phyloP scores from a whole-genome alignment of 92 coral and sea anemone genomes.

The Epizoanthus rinbou region DNA sequence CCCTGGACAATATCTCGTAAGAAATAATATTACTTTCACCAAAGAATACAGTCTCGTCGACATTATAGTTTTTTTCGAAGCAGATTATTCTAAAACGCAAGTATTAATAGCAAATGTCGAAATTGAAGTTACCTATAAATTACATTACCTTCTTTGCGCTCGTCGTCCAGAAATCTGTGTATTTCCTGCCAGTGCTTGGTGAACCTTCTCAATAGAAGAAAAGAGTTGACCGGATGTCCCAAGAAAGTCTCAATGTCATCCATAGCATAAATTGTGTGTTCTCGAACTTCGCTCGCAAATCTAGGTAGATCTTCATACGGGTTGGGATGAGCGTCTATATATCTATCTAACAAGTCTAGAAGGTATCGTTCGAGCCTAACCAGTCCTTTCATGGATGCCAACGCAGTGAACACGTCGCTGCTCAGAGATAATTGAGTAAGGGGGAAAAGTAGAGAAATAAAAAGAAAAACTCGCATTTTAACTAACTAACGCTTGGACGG shows the following conservation, averaged over 20 bases:
- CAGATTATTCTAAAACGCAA: too few relatives aligned
- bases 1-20: too few relatives aligned
- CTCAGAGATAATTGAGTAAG: constrained; percentile 9
- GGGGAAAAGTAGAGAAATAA: constrained; percentile 3
- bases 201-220: constrained; percentile 77
- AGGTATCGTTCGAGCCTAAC: constrained; percentile 69
- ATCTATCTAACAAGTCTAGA: constrained; percentile 59
- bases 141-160: constrained; percentile 43
- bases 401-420: constrained; percentile 14
- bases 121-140: too few relatives aligned
- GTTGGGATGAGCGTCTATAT: constrained; percentile 48
- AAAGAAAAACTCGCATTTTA: background rate
- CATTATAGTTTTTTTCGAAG: too few relatives aligned
- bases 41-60: too few relatives aligned
- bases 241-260: constrained; percentile 72
- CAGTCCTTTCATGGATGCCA: constrained; percentile 70
- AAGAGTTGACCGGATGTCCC: constrained; percentile 89
- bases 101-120: too few relatives aligned
- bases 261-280: constrained; percentile 33
- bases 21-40: too few relatives aligned
- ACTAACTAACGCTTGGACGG: background rate
- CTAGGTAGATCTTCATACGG: constrained; percentile 48
- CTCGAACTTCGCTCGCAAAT: constrained; percentile 50
- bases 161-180: constrained; percentile 61
- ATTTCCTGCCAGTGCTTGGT: constrained; percentile 77